Evolutionary conservation across 2,888 invertebrate genomes (phyloP).

Genomic region (Priocnemis perturbator): DNA sequence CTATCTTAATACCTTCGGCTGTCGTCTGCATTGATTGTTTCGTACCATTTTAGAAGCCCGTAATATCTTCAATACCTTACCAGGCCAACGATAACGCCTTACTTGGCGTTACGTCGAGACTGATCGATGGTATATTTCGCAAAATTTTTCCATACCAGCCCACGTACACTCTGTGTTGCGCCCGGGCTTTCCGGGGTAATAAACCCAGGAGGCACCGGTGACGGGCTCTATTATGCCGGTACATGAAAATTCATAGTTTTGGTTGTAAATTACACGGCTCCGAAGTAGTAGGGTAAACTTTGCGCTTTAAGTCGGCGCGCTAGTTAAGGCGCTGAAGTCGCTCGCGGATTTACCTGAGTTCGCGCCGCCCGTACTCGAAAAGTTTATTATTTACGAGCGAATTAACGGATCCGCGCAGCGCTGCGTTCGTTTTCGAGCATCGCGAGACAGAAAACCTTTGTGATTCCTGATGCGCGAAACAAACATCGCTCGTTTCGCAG

Average conservation of each 20-base stretch:
- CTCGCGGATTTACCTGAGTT: not conserved
- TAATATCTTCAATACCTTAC: too few species aligned
- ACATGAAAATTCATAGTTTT: slow-evolving; percentile 5
- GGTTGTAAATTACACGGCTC: not conserved
- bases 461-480: not conserved
- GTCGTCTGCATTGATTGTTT: too few species aligned
- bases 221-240: not conserved
- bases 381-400: not conserved
- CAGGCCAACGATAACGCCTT: too few species aligned
- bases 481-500: not conserved
- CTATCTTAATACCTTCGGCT: too few species aligned
- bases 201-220: too few species aligned
- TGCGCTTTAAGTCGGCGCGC: slow-evolving; percentile 7
- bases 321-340: not conserved
- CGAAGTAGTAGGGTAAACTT: slow-evolving; percentile 11
- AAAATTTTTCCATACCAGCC: too few species aligned
- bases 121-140: too few species aligned
- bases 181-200: too few species aligned
- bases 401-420: not conserved
- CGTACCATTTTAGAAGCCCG: too few species aligned
- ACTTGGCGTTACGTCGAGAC: too few species aligned
- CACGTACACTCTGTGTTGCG: too few species aligned
- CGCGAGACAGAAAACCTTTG: not conserved
- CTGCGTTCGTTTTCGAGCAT: not conserved
- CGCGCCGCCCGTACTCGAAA: not conserved